A percentile compares a stretch with the other conserved stretches of the same genome.
These are phyloP conservation scores for Spodoptera littoralis DNA, from an alignment of 2,888 invertebrate genomes.

Conservation along the genomic window DNA sequence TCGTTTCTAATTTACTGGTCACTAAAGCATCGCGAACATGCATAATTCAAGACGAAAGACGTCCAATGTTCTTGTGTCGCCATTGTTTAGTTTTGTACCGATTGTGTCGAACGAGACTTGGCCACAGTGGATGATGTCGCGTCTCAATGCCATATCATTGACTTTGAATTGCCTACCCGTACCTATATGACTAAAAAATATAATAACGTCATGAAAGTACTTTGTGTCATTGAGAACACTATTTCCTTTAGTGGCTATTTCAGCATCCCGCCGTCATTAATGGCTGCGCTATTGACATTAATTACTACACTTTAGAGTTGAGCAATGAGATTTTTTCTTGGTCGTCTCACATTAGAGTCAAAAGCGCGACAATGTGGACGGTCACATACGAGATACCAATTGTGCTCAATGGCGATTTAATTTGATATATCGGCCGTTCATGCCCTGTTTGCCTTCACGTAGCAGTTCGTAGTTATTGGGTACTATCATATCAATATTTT, in stretches of 20 bases:
- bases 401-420: conserved; percentile 78
- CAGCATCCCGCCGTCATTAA: conserved; percentile 39
- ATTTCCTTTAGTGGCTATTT: conserved; percentile 49
- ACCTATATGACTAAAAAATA: conserved; percentile 32
- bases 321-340: conserved; percentile 43
- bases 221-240: conserved; percentile 47
- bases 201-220: conserved; percentile 34
- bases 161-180: conserved; percentile 38
- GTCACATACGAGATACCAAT: conserved; percentile 66
- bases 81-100: conserved; percentile 73
- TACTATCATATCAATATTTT: conserved; percentile 10
- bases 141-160: conserved; percentile 55
- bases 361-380: conserved; percentile 48
- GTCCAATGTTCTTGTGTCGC: conserved; percentile 76
- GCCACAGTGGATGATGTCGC: conserved; percentile 55
- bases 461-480: conserved; percentile 38
- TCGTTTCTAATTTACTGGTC: conserved; percentile 80
- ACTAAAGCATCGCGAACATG: conserved; percentile 79
- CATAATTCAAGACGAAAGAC: conserved; percentile 82
- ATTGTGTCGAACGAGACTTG: conserved; percentile 59
- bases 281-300: conserved; percentile 40
- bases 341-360: conserved; percentile 42
- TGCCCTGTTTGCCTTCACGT: conserved; percentile 52
- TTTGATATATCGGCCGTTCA: conserved; percentile 72
- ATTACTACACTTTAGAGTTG: conserved; percentile 38